These are phyloP conservation scores for Calameuta idolon DNA, from an alignment of 2,888 invertebrate species.

Conservation along the genomic window DNA sequence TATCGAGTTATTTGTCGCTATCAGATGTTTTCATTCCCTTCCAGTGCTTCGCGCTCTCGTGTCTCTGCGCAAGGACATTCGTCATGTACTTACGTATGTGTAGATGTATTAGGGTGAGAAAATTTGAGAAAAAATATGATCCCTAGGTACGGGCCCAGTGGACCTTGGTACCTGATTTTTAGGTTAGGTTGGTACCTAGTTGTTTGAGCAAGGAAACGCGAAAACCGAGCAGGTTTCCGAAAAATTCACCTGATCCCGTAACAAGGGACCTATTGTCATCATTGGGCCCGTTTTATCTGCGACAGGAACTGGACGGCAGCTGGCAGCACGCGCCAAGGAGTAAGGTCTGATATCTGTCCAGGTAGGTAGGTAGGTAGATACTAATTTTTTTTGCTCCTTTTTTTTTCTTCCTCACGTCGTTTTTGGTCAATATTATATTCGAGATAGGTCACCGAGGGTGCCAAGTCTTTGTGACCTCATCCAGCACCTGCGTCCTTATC, in stretches of 20 bases:
- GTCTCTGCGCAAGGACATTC: not conserved
- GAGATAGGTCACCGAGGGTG: not conserved
- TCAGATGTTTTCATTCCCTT: constrained; percentile 24
- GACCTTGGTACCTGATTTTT: not conserved
- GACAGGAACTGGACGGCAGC: constrained; percentile 53
- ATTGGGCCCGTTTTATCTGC: constrained; percentile 40
- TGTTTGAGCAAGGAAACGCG: constrained; percentile 7
- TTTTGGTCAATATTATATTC: not conserved
- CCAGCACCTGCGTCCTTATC: not conserved
- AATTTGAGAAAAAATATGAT: constrained; percentile 1
- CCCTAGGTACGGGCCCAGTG: not conserved
- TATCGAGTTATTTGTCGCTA: constrained; percentile 26
- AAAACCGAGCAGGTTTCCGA: constrained; percentile 40
- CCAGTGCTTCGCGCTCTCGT: not conserved
- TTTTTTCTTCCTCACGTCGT: constrained; percentile 23
- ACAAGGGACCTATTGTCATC: constrained; percentile 58
- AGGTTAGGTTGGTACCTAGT: not conserved
- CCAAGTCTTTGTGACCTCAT: not conserved
- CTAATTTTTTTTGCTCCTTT: constrained; percentile 19
- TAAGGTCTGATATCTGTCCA: constrained; percentile 41
- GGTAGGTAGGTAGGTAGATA: not conserved
- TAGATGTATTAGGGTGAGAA: not conserved
- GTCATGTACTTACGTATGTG: constrained; percentile 12
- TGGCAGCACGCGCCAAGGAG: constrained; percentile 62
- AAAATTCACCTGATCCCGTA: constrained; percentile 60